Evolutionary conservation across 2,888 invertebrate species (phyloP), one percentile per base, ranked within the genome.

Genomic region (Oconnorella tubifera): DNA sequence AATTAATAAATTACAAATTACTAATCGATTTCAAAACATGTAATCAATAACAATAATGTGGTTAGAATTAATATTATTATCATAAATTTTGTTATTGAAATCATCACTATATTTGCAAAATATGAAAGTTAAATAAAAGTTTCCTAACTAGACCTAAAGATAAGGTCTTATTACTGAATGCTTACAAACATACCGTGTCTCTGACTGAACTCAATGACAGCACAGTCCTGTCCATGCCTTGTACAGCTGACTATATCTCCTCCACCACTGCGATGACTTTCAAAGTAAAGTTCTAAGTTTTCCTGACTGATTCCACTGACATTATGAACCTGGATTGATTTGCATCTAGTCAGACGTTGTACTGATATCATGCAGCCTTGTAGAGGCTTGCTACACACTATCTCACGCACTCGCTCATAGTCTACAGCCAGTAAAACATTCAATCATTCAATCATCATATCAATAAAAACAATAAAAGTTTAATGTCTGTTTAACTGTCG

Each of bases 281-380:
- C 63, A 59, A 63, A 63, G 50, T 63, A 59, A 29, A 63, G 40
- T 50, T 58, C 51, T 27, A 63, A 32, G 23, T n/a, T 23, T 10
- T 63, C 58, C 19, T 58, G 48, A 32, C 23, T 14, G 25, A 62
- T 27, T 2, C 3, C 33, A 19, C 23, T 48, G 19, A 62, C n/a
- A 1, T 50, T 49, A 50, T 59, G 28, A 49, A 63, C 63, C 25
- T 63, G 58, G 51, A 63, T 59, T 40, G 33, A 31, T 31, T 31
- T 29, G 10, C 50, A 27, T 19, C 48, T 40, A 23, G 19, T n/a
- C 49, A 63, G 27, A 32, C 33, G 31, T 29, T 63, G 51, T 28
- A 63, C 63, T 2, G 63, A 59, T 23, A 63, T 63, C 63, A 63
- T 63, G 3, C 28, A 29, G 19, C 63, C 63, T 31, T 59, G 57